Evolutionary conservation across 2,888 invertebrate genomes (phyloP).

Genomic region (Drosophila borealis): DNA sequence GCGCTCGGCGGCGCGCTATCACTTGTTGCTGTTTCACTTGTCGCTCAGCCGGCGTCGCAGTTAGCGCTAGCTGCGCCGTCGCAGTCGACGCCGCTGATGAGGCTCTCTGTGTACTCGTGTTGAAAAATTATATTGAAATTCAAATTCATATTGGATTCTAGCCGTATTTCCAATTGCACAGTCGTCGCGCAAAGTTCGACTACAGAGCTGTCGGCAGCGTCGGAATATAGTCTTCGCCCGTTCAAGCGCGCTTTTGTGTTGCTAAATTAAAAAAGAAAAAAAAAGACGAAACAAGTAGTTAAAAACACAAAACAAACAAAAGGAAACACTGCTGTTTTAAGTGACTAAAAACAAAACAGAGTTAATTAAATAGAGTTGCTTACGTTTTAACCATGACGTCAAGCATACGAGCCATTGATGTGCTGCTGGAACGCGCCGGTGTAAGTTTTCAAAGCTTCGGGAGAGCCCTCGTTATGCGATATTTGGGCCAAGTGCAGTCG

Average conservation of each 20-base stretch:
- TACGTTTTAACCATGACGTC: slow-evolving; percentile 72
- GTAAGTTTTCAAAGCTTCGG: slow-evolving; percentile 50
- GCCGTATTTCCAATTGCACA: slow-evolving; percentile 76
- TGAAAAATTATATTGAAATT: slow-evolving; percentile 74
- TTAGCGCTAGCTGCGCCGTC: slow-evolving; percentile 8
- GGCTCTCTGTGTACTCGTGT: slow-evolving; percentile 31
- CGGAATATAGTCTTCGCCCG: slow-evolving; percentile 9
- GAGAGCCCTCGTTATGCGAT: slow-evolving; percentile 41
- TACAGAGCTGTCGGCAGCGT: slow-evolving; percentile 18
- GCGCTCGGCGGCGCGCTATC: slow-evolving; percentile 53
- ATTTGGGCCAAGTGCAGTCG: slow-evolving; percentile 63
- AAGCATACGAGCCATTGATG: slow-evolving; percentile 82
- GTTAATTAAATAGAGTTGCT: slow-evolving; percentile 11
- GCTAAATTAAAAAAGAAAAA: slow-evolving; percentile 1
- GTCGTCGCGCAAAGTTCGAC: slow-evolving; percentile 65
- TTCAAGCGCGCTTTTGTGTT: slow-evolving; percentile 27
- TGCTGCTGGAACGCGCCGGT: slow-evolving; percentile 83
- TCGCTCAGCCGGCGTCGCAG: slow-evolving; percentile 42
- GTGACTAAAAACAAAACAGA: slow-evolving; percentile 14
- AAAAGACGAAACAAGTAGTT: slow-evolving; percentile 13
- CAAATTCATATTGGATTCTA: slow-evolving; percentile 73
- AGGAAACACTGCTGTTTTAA: slow-evolving; percentile 31
- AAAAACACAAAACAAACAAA: slow-evolving; percentile 20
- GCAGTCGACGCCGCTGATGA: slow-evolving; percentile 23
- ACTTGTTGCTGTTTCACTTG: slow-evolving; percentile 69